Conservation (phyloP, 2,113 vertebrate genomes). For the Gymnobelideus leadbeateri region DNA sequence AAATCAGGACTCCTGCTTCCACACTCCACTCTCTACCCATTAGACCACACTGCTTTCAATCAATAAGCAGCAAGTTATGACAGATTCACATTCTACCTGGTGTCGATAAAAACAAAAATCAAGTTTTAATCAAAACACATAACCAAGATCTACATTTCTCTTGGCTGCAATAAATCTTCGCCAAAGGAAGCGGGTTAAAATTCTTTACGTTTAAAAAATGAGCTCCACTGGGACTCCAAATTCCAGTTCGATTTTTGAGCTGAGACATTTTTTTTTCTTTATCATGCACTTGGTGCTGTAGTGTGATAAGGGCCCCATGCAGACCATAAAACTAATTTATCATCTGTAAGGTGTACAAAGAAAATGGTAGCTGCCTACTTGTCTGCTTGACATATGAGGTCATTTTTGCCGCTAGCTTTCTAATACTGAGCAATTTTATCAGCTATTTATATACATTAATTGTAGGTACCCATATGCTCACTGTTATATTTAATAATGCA, state of each 20-base stretch:
- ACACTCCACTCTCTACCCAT: constrained; percentile 72
- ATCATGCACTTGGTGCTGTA: constrained; percentile 88
- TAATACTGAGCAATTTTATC: constrained; percentile 90
- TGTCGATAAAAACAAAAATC: constrained; percentile 80
- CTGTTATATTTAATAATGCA: constrained; percentile 89
- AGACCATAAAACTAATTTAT: constrained; percentile 91
- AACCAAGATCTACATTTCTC: constrained; percentile 86
- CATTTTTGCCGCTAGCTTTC: constrained; percentile 91
- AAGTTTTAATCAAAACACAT: constrained; percentile 85
- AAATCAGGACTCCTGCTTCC: constrained; percentile 50
- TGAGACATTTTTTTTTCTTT: constrained; percentile 87
- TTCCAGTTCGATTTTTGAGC: constrained; percentile 88
- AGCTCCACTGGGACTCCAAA: constrained; percentile 86
- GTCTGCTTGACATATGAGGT: constrained; percentile 91
- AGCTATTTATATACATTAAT: constrained; percentile 92
- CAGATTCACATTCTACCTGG: constrained; percentile 81
- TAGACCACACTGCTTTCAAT: constrained; percentile 80
- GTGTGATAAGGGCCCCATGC: constrained; percentile 89
- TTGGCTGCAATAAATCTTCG: constrained; percentile 85
- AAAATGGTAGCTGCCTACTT: constrained; percentile 90
- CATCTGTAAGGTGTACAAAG: constrained; percentile 90
- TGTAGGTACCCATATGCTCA: constrained; percentile 89
- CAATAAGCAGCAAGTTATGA: constrained; percentile 82
- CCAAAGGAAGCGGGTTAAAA: constrained; percentile 86
- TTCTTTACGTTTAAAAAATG: constrained; percentile 87